Conservation (phyloP, 2,797 vertebrate genomes). For the Spondyliosoma cantharus region DNA sequence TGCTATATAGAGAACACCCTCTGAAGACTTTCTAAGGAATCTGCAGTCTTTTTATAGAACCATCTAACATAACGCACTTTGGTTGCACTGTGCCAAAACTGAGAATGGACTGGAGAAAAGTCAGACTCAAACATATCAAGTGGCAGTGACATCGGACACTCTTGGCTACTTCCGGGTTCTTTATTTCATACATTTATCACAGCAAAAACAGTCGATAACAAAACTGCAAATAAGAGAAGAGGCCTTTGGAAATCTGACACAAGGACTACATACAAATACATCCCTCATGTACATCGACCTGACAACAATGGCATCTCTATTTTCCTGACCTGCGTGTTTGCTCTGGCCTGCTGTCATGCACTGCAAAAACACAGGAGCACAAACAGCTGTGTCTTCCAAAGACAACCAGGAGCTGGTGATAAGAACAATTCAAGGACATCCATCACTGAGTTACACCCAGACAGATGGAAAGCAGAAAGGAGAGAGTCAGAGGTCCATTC, state of each 20-base stretch:
- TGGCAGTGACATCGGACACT: conserved; percentile 2
- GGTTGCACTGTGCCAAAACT: neutral
- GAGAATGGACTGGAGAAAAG: conserved; percentile 1
- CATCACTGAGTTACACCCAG: conserved; percentile 44
- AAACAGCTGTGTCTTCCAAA: conserved; percentile 56
- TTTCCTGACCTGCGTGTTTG: conserved; percentile 55
- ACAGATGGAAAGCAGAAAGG: conserved; percentile 51
- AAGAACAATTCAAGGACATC: conserved; percentile 59
- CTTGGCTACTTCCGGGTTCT: neutral
- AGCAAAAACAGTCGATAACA: neutral
- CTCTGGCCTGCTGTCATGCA: conserved; percentile 51
- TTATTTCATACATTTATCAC: conserved; percentile 15
- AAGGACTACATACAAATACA: neutral
- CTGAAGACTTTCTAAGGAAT: conserved; percentile 62
- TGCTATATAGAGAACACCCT: conserved; percentile 56
- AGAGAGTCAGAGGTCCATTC: conserved; percentile 45
- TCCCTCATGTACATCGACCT: neutral
- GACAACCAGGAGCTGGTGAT: conserved; percentile 46
- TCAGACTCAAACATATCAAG: neutral
- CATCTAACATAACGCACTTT: conserved; percentile 35
- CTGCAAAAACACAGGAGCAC: conserved; percentile 26
- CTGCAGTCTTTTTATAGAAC: conserved; percentile 62
- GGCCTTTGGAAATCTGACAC: neutral
- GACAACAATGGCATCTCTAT: conserved; percentile 1
- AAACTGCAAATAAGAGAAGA: neutral